phyloP scores from a whole-genome alignment of 2,888 invertebrate genomes.

The Limnephilus lunatus region DNA sequence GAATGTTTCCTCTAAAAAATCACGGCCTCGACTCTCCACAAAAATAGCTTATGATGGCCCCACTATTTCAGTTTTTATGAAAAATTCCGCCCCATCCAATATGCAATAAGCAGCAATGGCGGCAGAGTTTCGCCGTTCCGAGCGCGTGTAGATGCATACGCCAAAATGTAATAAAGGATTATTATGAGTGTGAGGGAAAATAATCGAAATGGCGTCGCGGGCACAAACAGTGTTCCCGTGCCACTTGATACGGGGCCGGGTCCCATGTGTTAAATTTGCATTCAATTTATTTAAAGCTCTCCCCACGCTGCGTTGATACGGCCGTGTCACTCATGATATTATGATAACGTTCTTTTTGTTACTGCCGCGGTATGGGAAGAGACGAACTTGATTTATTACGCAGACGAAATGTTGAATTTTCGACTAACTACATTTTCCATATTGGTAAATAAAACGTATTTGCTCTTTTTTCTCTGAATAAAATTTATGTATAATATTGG shows the following conservation, averaged over 20 bases:
- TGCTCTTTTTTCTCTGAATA: no score
- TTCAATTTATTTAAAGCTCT: slow-evolving; percentile 63
- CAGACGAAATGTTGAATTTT: background rate
- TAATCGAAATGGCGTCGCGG: slow-evolving; percentile 9
- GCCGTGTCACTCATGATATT: slow-evolving; percentile 54
- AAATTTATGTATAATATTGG: no score
- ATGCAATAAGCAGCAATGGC: slow-evolving; percentile 32
- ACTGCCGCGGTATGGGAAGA: background rate
- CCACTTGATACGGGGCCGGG: slow-evolving; percentile 49
- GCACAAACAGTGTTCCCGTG: slow-evolving; percentile 23
- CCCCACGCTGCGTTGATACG: slow-evolving; percentile 52
- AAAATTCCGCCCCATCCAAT: slow-evolving; percentile 39
- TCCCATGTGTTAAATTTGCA: slow-evolving; percentile 63
- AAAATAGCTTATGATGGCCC: slow-evolving; percentile 17
- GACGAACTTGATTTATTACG: background rate
- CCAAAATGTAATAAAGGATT: slow-evolving; percentile 38
- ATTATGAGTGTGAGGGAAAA: slow-evolving; percentile 26
- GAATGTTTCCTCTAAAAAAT: slow-evolving; percentile 3
- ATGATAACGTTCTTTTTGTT: slow-evolving; percentile 46
- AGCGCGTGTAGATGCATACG: slow-evolving; percentile 35
- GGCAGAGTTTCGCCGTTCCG: background rate
- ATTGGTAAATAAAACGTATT: no score
- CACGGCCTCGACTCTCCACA: background rate
- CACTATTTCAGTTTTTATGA: slow-evolving; percentile 36
- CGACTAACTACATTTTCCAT: no score